Evolutionary conservation across 2,888 invertebrate species (phyloP).

Genomic region (Aradus depressus): DNA sequence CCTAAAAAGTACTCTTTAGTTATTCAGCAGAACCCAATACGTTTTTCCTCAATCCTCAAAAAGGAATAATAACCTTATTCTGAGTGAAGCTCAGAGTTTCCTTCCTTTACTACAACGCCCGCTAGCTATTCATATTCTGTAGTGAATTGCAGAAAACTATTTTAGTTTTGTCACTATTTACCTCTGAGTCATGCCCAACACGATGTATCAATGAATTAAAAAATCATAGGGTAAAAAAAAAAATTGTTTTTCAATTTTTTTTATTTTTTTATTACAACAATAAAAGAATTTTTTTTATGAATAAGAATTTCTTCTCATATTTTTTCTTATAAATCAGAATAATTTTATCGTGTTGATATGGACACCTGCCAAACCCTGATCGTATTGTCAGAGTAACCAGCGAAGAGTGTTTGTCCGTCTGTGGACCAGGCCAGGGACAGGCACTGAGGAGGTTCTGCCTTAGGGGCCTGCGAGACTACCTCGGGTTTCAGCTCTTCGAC

Average conservation of each 20-base stretch:
- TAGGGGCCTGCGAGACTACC: slow-evolving; percentile 61
- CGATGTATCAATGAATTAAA: too few relatives aligned
- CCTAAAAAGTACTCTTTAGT: too few relatives aligned
- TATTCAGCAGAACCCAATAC: too few relatives aligned
- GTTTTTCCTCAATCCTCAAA: too few relatives aligned
- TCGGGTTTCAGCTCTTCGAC: slow-evolving; percentile 98
- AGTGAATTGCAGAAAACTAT: too few relatives aligned
- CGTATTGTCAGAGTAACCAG: slow-evolving; percentile 95
- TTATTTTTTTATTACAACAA: slow-evolving; percentile 10
- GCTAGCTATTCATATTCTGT: too few relatives aligned
- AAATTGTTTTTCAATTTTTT: slow-evolving; percentile 5
- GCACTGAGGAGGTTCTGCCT: slow-evolving; percentile 90
- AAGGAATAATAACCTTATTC: too few relatives aligned
- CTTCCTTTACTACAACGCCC: too few relatives aligned
- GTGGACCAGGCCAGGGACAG: slow-evolving; percentile 97
- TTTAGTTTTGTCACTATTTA: too few relatives aligned
- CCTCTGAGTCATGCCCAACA: too few relatives aligned
- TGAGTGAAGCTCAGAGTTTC: too few relatives aligned
- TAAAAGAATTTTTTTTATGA: slow-evolving; percentile 7
- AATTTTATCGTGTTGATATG: slow-evolving; percentile 56
- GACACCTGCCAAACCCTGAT: slow-evolving; percentile 99
- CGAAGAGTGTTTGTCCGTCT: slow-evolving; percentile 97
- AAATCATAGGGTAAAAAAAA: slow-evolving; percentile 1
- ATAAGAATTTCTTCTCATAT: too few relatives aligned
- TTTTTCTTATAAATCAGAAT: neutral